These are phyloP conservation scores for Eueremaeus valkanovi DNA, from an alignment of 2,888 invertebrate species.

Conservation along the genomic window DNA sequence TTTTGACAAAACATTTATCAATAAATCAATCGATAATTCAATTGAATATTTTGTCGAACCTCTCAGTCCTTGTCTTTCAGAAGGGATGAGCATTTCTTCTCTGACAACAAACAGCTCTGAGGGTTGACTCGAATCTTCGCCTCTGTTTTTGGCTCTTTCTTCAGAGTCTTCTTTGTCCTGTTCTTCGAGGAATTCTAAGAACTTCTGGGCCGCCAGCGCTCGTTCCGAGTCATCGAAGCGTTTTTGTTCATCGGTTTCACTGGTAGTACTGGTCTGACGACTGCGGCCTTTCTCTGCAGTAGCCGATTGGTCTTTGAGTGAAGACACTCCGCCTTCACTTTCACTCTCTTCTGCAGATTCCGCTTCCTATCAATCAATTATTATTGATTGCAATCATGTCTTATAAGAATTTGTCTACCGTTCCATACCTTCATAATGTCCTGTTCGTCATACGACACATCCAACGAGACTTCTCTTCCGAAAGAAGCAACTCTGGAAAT, in stretches of 20 bases:
- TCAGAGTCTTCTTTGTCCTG: constrained; percentile 41
- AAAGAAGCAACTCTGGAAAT: constrained; percentile 50
- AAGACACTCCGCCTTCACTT: constrained; percentile 42
- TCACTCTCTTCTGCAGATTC: constrained; percentile 53
- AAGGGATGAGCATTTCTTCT: constrained; percentile 41
- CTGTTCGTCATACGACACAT: constrained; percentile 59
- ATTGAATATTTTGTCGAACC: too few relatives aligned
- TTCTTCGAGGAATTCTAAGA: constrained; percentile 41
- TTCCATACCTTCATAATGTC: constrained; percentile 69
- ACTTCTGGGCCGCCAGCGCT: constrained; percentile 39
- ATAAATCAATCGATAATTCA: too few relatives aligned
- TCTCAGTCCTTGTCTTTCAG: neutral
- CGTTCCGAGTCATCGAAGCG: constrained; percentile 35
- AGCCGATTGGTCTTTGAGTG: neutral
- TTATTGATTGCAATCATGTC: too few relatives aligned
- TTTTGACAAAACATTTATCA: neutral
- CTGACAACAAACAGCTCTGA: constrained; percentile 38
- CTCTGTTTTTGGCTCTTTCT: constrained; percentile 40
- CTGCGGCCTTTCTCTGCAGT: constrained; percentile 9
- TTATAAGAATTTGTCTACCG: too few relatives aligned
- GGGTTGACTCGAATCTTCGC: constrained; percentile 31
- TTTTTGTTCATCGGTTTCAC: constrained; percentile 4
- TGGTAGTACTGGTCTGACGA: constrained; percentile 18
- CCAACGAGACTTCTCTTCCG: constrained; percentile 50
- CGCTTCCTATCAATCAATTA: constrained; percentile 51